Evolutionary conservation across 2,113 vertebrate genomes (phyloP).

Genomic region (Electrona antarctica): DNA sequence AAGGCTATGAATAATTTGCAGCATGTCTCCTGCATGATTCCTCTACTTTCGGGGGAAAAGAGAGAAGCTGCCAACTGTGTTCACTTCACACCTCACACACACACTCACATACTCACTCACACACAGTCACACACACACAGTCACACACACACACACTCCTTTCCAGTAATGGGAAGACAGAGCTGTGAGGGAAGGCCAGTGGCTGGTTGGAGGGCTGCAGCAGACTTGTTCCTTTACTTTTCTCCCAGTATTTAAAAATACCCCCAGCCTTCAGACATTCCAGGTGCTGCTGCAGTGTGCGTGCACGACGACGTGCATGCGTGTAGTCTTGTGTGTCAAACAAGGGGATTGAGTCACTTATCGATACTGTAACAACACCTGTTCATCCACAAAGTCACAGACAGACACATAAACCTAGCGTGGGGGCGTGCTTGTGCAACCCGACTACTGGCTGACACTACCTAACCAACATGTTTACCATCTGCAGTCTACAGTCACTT

Average conservation of each 20-base stretch:
- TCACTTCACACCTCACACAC: not conserved
- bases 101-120: not conserved
- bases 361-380: not conserved
- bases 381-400: not conserved
- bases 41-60: conserved; percentile 23
- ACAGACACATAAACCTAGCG: not conserved
- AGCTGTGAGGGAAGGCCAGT: not conserved
- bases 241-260: conserved; percentile 13
- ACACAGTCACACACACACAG: not conserved
- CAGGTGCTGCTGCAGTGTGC: conserved; percentile 5
- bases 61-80: conserved; percentile 17
- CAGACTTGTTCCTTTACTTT: not conserved
- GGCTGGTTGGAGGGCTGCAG: conserved; percentile 10
- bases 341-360: not conserved
- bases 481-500: conserved; percentile 24
- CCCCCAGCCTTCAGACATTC: not conserved
- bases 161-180: not conserved
- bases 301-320: not conserved
- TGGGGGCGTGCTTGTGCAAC: conserved; percentile 6
- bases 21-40: conserved; percentile 36
- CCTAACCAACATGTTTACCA: conserved; percentile 35
- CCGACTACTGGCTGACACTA: not conserved
- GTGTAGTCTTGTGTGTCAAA: not conserved
- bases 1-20: conserved; percentile 68
- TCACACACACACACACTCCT: not conserved